phyloP scores from a whole-genome alignment of 2,888 invertebrate species.

The Phlogophora meticulosa region DNA sequence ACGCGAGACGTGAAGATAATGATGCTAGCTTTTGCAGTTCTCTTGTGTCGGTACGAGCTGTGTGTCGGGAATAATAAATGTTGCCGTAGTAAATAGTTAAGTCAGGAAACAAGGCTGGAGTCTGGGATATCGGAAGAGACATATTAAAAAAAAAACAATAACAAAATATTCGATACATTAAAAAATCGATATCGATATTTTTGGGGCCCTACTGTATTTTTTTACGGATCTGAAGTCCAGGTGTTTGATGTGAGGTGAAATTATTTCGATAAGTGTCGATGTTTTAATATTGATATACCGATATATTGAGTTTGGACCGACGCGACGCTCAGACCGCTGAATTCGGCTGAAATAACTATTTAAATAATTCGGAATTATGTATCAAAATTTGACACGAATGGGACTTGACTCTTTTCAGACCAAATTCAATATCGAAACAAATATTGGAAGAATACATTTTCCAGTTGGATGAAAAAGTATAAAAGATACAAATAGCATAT shows the following conservation, averaged over 20 bases:
- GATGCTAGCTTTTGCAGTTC: slow-evolving; percentile 2
- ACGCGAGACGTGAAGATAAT: background rate
- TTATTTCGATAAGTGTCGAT: no score
- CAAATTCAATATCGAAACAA: background rate
- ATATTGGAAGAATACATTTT: slow-evolving; percentile 17
- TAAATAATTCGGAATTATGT: background rate
- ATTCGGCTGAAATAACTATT: background rate
- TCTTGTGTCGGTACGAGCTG: background rate
- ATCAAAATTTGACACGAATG: background rate
- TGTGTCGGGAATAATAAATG: background rate
- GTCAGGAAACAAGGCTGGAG: no score
- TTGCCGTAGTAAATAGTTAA: background rate
- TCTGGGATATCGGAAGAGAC: no score
- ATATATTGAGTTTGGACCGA: no score
- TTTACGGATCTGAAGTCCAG: no score
- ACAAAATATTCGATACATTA: no score
- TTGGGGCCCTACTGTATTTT: no score
- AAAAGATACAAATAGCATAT: background rate
- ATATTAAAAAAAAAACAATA: no score
- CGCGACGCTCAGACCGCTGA: no score
- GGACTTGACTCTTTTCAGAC: background rate
- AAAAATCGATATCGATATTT: no score
- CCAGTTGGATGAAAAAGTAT: slow-evolving; percentile 2
- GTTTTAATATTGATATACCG: no score
- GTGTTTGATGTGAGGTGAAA: no score